Conservation (phyloP, 2,888 invertebrate genomes). For the Electrophaes corylata region DNA sequence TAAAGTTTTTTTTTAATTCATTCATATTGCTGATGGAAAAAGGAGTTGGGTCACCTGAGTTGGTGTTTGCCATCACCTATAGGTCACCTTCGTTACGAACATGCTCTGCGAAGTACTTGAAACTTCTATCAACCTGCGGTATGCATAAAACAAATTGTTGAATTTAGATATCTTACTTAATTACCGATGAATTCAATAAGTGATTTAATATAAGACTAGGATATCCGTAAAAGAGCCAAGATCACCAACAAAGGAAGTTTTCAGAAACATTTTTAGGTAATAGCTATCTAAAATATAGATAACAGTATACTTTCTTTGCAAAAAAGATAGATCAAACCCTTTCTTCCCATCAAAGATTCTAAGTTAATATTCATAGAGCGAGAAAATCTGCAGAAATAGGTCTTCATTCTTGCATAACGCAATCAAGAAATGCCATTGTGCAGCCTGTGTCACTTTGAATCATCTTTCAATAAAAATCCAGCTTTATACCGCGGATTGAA, state of each 20-base stretch:
- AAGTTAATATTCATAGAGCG: conserved; percentile 35
- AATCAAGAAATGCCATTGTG: conserved; percentile 37
- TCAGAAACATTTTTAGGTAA: background rate
- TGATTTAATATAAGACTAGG: too few species aligned
- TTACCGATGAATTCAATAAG: too few species aligned
- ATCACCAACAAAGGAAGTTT: background rate
- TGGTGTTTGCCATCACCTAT: background rate
- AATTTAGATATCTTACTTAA: too few species aligned
- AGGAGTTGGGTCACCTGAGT: too few species aligned
- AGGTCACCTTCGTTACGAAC: too few species aligned
- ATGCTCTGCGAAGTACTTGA: too few species aligned
- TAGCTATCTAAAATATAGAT: background rate
- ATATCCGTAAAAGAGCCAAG: too few species aligned
- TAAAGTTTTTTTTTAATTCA: too few species aligned
- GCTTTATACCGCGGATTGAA: background rate
- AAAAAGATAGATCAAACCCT: conserved; percentile 3
- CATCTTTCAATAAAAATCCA: conserved; percentile 2
- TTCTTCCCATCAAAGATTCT: conserved; percentile 10
- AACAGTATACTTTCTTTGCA: background rate
- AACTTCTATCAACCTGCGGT: too few species aligned
- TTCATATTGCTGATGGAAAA: too few species aligned
- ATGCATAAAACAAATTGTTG: too few species aligned
- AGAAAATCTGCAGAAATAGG: conserved; percentile 30
- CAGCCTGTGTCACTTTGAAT: conserved; percentile 1
- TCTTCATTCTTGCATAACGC: conserved; percentile 40